phyloP scores from a whole-genome alignment of 2,888 invertebrate genomes.

The Nezara viridula region DNA sequence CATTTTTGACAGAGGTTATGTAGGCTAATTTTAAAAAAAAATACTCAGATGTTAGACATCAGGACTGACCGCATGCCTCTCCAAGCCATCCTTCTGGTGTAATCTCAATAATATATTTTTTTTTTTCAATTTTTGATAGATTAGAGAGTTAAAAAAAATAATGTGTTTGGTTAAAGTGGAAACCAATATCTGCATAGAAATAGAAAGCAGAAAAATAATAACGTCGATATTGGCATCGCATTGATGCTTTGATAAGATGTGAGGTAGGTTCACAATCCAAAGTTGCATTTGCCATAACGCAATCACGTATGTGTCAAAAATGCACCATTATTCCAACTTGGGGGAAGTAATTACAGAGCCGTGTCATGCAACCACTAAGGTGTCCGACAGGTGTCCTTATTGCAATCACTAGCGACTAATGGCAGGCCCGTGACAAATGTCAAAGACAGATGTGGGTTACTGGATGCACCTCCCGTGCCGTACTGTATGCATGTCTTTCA shows the following conservation, averaged over 20 bases:
- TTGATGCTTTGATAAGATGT: background rate
- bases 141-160: too few relatives aligned
- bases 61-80: too few relatives aligned
- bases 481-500: constrained; percentile 1
- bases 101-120: too few relatives aligned
- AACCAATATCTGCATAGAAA: too few relatives aligned
- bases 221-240: background rate
- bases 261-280: background rate
- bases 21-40: too few relatives aligned
- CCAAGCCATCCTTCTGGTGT: too few relatives aligned
- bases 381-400: background rate
- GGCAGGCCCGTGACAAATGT: background rate
- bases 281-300: background rate
- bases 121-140: too few relatives aligned
- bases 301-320: background rate
- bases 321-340: background rate
- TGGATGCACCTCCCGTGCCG: background rate
- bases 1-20: too few relatives aligned
- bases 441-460: background rate
- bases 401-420: background rate
- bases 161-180: too few relatives aligned
- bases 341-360: background rate
- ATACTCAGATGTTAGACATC: too few relatives aligned
- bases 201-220: background rate
- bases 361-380: background rate